phyloP scores from a whole-genome alignment of 2,797 vertebrate genomes.

The Bradypodion ventrale region DNA sequence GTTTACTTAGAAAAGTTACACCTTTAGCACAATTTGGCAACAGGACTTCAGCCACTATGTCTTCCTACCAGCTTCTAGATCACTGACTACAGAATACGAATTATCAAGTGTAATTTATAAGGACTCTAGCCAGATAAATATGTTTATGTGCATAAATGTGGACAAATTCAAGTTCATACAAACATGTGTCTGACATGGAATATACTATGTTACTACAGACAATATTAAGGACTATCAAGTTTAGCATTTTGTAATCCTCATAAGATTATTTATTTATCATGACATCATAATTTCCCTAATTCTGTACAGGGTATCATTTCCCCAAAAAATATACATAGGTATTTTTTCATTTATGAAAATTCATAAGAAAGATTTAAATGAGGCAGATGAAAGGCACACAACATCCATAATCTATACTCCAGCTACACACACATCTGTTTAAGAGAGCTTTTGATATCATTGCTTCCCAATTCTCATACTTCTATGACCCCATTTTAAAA shows the following conservation, averaged over 20 bases:
- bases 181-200: neutral
- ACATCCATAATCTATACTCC: neutral
- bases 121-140: rapidly evolving
- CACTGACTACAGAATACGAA: neutral
- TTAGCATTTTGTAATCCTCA: neutral
- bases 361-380: neutral
- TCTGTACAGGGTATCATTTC: neutral
- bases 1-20: too few species aligned
- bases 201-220: neutral
- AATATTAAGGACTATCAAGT: rapidly evolving
- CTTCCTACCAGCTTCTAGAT: neutral
- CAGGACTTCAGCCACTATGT: too few species aligned
- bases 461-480: too few species aligned
- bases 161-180: neutral
- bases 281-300: neutral
- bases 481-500: too few species aligned
- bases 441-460: neutral
- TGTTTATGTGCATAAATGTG: neutral
- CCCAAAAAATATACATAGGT: too few species aligned
- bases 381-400: neutral
- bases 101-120: neutral
- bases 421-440: rapidly evolving
- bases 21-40: too few species aligned
- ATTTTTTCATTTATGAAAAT: too few species aligned
- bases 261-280: neutral